Percentiles rank a stretch among this genome's conserved stretches.
These are phyloP conservation scores for Microtus agrestis DNA, from an alignment of 2,797 vertebrate genomes.

Conservation along the genomic window DNA sequence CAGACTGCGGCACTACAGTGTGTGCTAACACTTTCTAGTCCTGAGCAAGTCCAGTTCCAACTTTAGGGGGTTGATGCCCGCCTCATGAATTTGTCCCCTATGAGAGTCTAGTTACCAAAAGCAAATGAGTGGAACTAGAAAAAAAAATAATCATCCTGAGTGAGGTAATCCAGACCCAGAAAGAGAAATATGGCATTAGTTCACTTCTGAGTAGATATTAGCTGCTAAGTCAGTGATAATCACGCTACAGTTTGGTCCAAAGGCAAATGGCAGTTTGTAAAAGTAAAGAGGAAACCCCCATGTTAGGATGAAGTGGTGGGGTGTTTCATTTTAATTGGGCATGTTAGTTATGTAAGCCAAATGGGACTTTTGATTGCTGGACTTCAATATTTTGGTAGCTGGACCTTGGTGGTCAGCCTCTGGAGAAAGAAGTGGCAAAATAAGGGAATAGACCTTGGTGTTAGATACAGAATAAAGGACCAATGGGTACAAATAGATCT, in stretches of 20 bases:
- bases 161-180: background rate
- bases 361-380: background rate
- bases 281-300: background rate
- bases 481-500: background rate
- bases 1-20: background rate
- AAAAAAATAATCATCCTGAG: background rate
- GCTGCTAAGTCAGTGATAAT: background rate
- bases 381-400: background rate
- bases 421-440: background rate
- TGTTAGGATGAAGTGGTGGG: background rate
- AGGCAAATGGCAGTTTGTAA: background rate
- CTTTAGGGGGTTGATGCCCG: background rate
- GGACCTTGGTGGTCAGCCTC: background rate
- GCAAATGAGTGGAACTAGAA: background rate
- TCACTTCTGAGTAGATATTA: background rate
- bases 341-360: background rate
- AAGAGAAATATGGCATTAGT: background rate
- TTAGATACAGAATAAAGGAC: background rate
- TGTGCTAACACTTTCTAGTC: background rate
- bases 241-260: background rate
- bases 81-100: background rate
- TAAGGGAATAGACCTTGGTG: background rate
- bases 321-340: background rate
- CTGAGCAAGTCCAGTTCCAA: background rate
- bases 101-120: background rate